Evolutionary conservation across 2,797 vertebrate species (phyloP).

Genomic region (Salarias fasciatus): DNA sequence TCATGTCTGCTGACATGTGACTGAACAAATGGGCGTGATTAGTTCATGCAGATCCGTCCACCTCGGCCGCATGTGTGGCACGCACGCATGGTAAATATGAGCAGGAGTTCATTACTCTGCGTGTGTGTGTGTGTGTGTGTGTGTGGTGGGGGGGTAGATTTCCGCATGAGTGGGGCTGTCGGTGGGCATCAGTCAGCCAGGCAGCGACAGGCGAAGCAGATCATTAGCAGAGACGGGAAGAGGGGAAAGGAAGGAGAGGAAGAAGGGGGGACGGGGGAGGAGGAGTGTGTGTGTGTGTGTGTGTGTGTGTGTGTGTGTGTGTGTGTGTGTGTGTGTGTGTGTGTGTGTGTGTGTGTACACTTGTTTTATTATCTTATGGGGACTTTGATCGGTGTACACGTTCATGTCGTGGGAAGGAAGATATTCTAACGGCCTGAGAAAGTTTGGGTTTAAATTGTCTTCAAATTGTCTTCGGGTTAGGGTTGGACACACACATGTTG

Average conservation of each 20-base stretch:
- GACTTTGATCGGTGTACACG: too few species aligned
- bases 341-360: slow-evolving; percentile 3
- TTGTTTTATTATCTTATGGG: too few species aligned
- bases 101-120: slow-evolving; percentile 61
- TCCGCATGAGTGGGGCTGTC: slow-evolving; percentile 77
- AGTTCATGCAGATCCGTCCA: slow-evolving; percentile 57
- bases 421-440: too few species aligned
- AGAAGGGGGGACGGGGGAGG: slow-evolving; percentile 34
- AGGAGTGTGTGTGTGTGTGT: slow-evolving; percentile 37
- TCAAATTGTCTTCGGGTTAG: too few species aligned
- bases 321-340: slow-evolving; percentile 18
- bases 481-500: too few species aligned
- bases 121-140: slow-evolving; percentile 32
- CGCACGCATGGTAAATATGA: slow-evolving; percentile 63
- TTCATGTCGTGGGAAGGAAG: too few species aligned
- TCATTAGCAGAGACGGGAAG: slow-evolving; percentile 71
- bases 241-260: slow-evolving; percentile 41
- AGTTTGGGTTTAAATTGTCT: too few species aligned
- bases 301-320: too few species aligned
- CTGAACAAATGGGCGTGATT: slow-evolving; percentile 67
- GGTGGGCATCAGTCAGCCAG: slow-evolving; percentile 75
- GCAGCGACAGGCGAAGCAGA: slow-evolving; percentile 72
- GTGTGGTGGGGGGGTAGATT: slow-evolving; percentile 61
- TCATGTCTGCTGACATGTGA: slow-evolving; percentile 61
- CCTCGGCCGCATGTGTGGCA: slow-evolving; percentile 57